A percentile compares a stretch with the other conserved stretches of the same genome.
Conservation (phyloP, 2,113 vertebrate species). For the Tricholaema leucomelas region DNA sequence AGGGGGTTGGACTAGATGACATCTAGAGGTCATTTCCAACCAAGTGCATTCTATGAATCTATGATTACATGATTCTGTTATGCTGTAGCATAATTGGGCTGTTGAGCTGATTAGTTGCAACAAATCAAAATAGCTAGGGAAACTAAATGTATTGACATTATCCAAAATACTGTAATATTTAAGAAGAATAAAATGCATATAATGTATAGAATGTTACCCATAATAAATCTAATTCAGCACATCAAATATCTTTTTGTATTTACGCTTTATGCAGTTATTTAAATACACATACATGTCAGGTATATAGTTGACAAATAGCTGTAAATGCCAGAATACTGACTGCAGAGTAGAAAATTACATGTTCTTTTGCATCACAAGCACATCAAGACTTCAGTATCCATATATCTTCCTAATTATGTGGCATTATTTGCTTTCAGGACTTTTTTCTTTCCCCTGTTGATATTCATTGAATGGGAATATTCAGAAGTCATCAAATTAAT, state of each 20-base stretch:
- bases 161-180: neutral
- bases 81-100: too few relatives aligned
- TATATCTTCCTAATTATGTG: neutral
- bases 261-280: neutral
- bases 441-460: neutral
- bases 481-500: neutral
- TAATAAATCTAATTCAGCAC: neutral
- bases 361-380: neutral
- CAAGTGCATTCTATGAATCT: too few relatives aligned
- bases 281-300: neutral
- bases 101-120: neutral
- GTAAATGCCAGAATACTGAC: neutral
- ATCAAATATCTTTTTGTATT: neutral
- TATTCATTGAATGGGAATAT: neutral
- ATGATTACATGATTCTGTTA: too few relatives aligned
- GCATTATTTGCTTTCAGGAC: neutral
- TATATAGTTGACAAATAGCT: neutral
- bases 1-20: too few relatives aligned
- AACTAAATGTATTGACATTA: neutral
- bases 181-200: neutral
- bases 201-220: fast-evolving
- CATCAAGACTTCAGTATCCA: neutral
- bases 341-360: neutral
- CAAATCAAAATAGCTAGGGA: neutral
- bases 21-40: too few relatives aligned